Conservation (phyloP, 2,888 invertebrate genomes). For the Abrostola tripartita region DNA sequence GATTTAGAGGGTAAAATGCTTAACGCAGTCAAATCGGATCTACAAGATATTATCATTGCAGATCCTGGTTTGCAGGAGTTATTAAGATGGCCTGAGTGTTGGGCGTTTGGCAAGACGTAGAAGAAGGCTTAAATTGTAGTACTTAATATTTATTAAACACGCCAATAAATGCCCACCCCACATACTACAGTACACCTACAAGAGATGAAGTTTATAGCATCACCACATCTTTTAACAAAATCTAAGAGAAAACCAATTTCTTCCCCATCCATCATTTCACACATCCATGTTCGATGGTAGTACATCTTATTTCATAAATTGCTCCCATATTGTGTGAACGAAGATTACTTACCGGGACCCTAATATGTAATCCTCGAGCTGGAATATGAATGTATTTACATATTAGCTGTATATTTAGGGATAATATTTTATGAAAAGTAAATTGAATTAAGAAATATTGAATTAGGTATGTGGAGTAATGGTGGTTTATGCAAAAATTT, state of each 20-base stretch:
- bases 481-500: not conserved
- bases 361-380: slow-evolving; percentile 35
- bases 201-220: no score
- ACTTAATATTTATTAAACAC: no score
- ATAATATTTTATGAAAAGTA: slow-evolving; percentile 16
- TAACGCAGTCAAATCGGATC: no score
- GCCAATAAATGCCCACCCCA: no score
- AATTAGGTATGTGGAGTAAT: slow-evolving; percentile 8
- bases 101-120: no score
- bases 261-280: slow-evolving; percentile 14
- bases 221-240: no score
- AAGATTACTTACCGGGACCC: slow-evolving; percentile 39
- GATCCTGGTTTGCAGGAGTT: no score
- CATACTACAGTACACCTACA: no score
- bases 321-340: slow-evolving; percentile 42
- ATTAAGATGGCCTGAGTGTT: no score
- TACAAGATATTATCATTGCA: no score
- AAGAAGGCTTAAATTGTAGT: no score
- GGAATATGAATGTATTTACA: slow-evolving; percentile 37
- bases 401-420: slow-evolving; percentile 18
- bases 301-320: slow-evolving; percentile 47
- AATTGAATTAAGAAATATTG: slow-evolving; percentile 27
- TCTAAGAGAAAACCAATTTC: not conserved
- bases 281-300: slow-evolving; percentile 4
- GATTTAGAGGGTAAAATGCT: no score